Base-by-base conservation (phyloP, 1,140 invertebrate genomes). In the Trigoniulus corallinus region DNA sequence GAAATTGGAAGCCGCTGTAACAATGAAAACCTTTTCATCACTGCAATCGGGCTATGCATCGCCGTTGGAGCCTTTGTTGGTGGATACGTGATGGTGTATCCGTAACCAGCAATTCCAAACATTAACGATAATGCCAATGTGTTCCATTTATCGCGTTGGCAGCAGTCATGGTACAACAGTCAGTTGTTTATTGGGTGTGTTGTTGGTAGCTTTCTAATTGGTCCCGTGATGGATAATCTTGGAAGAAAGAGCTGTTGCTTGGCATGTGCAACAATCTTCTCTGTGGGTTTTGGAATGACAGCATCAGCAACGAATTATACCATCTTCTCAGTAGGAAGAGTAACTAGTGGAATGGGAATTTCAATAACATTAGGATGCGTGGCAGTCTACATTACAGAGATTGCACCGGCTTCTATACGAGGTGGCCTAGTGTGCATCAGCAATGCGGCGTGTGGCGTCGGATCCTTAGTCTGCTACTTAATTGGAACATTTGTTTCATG, bases 21-120 rank as follows among this genome's bases (percentile, higher is more conserved):
- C n/a, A n/a, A n/a, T n/a, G n/a, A n/a, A n/a, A n/a, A n/a, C n/a
- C n/a, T n/a, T n/a, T n/a, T n/a, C n/a, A n/a, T n/a, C n/a, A n/a
- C n/a, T n/a, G n/a, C n/a, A n/a, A n/a, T n/a, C n/a, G n/a, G n/a
- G n/a, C n/a, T n/a, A n/a, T n/a, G n/a, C n/a, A n/a, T n/a, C n/a
- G n/a, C n/a, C n/a, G n/a, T n/a, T n/a, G n/a, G n/a, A n/a, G n/a
- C n/a, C n/a, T n/a, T n/a, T n/a, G n/a, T n/a, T n/a, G n/a, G n/a
- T 41, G 80, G 80, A n/a, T 74, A 77, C 25, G 69, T 78, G 18
- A 63, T 89, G 2, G 82, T 75, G 20, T 34, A 34, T 15, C 29
- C 29, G 15, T 34, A 7, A 7, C 7, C 29, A 7, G 29, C 29
- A 7, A 34, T 34, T 34, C 29, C 29, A 34, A 34, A 34, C 29